Conservation (phyloP, 2,797 vertebrate species). For the Protonibea diacanthus region DNA sequence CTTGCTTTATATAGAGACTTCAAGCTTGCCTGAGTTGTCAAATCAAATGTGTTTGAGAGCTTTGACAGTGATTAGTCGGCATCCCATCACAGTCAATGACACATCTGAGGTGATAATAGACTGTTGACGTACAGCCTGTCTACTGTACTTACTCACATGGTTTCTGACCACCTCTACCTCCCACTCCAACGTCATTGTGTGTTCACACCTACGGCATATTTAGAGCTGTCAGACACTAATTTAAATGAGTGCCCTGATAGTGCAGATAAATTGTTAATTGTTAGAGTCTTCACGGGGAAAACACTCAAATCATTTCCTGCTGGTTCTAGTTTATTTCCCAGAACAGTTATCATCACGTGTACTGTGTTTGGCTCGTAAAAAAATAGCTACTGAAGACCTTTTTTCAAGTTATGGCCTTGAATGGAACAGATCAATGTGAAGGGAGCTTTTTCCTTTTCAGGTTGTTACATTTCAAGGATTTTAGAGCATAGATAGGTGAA, state of each 20-base stretch:
- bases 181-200: background rate
- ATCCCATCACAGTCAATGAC: constrained; percentile 13
- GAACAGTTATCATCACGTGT: background rate
- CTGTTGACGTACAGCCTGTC: constrained; percentile 15
- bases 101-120: constrained; percentile 15
- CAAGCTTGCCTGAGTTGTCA: background rate
- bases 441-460: background rate
- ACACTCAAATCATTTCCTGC: background rate
- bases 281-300: background rate
- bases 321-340: background rate
- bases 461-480: background rate
- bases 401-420: background rate
- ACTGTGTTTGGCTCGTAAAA: background rate
- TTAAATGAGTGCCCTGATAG: background rate
- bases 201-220: constrained; percentile 2
- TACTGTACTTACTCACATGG: background rate
- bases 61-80: background rate
- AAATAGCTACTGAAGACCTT: background rate
- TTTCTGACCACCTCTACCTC: background rate
- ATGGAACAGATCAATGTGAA: background rate
- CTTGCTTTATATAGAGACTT: background rate
- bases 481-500: background rate
- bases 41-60: constrained; percentile 1
- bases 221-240: background rate
- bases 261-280: background rate